Conservation (phyloP, 2,797 vertebrate species). For the Microctenopoma stevenorrisi region DNA sequence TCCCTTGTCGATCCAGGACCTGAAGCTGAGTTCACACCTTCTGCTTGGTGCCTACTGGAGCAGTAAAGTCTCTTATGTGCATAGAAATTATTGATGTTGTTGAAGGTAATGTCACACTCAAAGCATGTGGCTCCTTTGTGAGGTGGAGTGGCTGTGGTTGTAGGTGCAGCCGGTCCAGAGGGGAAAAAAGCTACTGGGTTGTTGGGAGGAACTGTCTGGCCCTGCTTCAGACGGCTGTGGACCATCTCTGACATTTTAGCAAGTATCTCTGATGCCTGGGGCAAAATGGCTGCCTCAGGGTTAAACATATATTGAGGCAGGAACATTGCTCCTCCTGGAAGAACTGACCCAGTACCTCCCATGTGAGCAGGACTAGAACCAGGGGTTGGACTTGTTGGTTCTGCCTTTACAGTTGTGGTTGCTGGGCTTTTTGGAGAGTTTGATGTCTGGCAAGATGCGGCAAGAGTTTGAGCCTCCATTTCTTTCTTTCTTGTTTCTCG, state of each 20-base stretch:
- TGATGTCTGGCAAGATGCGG: conserved; percentile 70
- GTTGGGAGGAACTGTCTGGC: conserved; percentile 70
- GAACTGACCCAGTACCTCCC: conserved; percentile 77
- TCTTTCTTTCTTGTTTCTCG: conserved; percentile 39
- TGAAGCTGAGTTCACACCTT: conserved; percentile 69
- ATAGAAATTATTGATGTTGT: conserved; percentile 98
- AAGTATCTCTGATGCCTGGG: conserved; percentile 95
- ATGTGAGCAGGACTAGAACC: conserved; percentile 91
- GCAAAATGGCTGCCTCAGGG: conserved; percentile 89
- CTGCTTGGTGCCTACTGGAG: conserved; percentile 90
- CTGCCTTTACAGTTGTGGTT: conserved; percentile 85
- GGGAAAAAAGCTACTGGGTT: conserved; percentile 81
- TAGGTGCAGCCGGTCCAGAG: conserved; percentile 58
- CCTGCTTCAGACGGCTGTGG: conserved; percentile 92
- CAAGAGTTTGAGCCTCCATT: neutral
- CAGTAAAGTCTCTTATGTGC: conserved; percentile 97
- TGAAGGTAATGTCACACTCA: conserved; percentile 98
- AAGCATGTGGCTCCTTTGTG: conserved; percentile 96
- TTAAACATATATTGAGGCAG: conserved; percentile 91
- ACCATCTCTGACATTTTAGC: conserved; percentile 99
- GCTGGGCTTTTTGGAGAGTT: conserved; percentile 86
- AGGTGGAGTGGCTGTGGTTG: conserved; percentile 66
- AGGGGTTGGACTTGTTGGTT: conserved; percentile 91
- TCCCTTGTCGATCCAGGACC: conserved; percentile 60
- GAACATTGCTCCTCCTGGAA: conserved; percentile 87